Conservation (phyloP, 1,140 invertebrate genomes). For the Coelopa frigida region DNA sequence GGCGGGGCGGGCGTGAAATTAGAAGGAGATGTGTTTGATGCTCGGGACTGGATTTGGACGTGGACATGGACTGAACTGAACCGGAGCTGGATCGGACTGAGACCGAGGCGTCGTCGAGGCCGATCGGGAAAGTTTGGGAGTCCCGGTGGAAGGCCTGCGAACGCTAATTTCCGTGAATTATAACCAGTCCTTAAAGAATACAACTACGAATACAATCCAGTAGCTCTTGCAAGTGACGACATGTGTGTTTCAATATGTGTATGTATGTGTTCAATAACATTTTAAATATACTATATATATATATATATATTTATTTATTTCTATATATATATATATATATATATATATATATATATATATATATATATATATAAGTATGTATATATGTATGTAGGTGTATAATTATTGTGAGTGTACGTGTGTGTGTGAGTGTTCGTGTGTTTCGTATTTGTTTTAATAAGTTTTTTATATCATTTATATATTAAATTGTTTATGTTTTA, state of each 20-base stretch:
- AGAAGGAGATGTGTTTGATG: too few relatives aligned
- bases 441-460: constrained; percentile 7
- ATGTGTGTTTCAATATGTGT: constrained; percentile 4
- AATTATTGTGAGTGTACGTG: constrained; percentile 15
- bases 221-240: too few relatives aligned
- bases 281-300: constrained; percentile 1
- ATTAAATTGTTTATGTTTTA: constrained; percentile 10
- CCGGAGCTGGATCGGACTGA: too few relatives aligned
- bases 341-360: constrained; percentile 33
- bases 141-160: neutral
- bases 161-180: constrained; percentile 41
- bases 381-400: constrained; percentile 24
- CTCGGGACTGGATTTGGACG: too few relatives aligned
- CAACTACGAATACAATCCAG: constrained; percentile 29
- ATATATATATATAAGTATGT: constrained; percentile 22
- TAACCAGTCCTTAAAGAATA: constrained; percentile 44
- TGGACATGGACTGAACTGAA: too few relatives aligned
- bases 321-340: constrained; percentile 20
- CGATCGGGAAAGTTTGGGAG: too few relatives aligned
- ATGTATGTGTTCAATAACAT: constrained; percentile 9
- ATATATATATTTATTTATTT: constrained; percentile 12
- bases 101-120: too few relatives aligned
- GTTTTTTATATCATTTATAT: constrained; percentile 9
- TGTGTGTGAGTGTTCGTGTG: constrained; percentile 4
- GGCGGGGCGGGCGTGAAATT: too few relatives aligned